Conservation (phyloP, 2,797 vertebrate species). For the Melanotaenia nigrans region DNA sequence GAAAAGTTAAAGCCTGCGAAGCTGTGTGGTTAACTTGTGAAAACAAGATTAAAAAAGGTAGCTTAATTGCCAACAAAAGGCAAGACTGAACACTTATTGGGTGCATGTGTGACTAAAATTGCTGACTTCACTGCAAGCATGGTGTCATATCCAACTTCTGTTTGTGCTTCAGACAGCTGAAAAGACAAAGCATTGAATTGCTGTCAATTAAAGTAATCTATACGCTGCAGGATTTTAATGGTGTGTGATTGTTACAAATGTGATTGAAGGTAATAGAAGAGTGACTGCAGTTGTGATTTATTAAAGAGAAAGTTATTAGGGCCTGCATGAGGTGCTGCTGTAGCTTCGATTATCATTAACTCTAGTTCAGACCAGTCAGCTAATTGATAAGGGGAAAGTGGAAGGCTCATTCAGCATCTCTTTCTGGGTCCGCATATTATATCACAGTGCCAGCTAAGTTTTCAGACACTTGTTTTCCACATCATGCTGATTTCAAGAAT, state of each 20-base stretch:
- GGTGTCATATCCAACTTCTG: conserved; percentile 11
- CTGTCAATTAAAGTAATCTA: conserved; percentile 44
- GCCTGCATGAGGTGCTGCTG: conserved; percentile 43
- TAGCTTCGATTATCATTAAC: conserved; percentile 66
- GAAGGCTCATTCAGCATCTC: conserved; percentile 44
- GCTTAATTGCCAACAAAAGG: conserved; percentile 34
- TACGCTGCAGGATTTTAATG: conserved; percentile 40
- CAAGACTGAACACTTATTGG: conserved; percentile 24
- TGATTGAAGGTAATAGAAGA: conserved; percentile 68
- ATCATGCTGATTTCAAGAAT: background rate
- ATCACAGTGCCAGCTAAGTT: background rate
- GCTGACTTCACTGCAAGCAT: conserved; percentile 47
- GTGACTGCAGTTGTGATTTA: conserved; percentile 65
- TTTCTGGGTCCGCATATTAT: background rate
- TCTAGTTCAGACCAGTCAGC: conserved; percentile 70
- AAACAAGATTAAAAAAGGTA: conserved; percentile 43
- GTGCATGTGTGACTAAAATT: conserved; percentile 18
- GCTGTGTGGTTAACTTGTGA: conserved; percentile 16
- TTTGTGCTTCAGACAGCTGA: conserved; percentile 29
- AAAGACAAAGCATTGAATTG: conserved; percentile 32
- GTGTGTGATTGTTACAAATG: conserved; percentile 43
- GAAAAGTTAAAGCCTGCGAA: conserved; percentile 4
- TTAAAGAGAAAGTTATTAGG: conserved; percentile 69
- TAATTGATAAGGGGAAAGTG: conserved; percentile 53
- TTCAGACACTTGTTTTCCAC: background rate